These are phyloP conservation scores for Fukomys damarensis DNA, from an alignment of 2,113 vertebrate species.

Conservation along the genomic window DNA sequence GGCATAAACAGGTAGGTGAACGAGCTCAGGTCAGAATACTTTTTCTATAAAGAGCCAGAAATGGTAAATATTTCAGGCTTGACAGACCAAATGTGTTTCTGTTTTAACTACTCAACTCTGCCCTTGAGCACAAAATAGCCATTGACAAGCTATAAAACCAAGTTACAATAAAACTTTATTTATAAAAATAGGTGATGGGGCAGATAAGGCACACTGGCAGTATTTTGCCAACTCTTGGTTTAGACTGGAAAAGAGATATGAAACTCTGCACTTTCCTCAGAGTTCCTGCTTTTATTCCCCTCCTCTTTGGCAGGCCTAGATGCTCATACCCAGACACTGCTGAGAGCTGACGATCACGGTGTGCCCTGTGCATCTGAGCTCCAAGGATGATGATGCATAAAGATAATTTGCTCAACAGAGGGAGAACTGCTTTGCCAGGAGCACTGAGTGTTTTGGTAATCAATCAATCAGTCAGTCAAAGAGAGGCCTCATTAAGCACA, in stretches of 20 bases:
- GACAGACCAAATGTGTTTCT: background rate
- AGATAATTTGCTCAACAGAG: constrained; percentile 49
- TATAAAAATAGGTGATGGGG: background rate
- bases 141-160: background rate
- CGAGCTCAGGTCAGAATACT: background rate
- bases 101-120: background rate
- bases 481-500: background rate
- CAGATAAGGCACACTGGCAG: background rate
- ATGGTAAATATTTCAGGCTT: background rate
- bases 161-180: constrained; percentile 34
- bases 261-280: background rate
- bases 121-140: background rate
- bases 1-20: background rate
- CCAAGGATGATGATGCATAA: background rate
- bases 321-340: background rate
- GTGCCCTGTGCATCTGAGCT: background rate
- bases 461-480: constrained; percentile 53
- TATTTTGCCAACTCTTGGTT: background rate
- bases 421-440: constrained; percentile 30
- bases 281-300: background rate
- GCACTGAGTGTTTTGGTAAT: constrained; percentile 25
- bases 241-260: background rate
- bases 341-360: background rate
- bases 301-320: background rate
- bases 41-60: background rate